Conservation (phyloP, 2,888 invertebrate species). For the Oxyteleia sp. region DNA sequence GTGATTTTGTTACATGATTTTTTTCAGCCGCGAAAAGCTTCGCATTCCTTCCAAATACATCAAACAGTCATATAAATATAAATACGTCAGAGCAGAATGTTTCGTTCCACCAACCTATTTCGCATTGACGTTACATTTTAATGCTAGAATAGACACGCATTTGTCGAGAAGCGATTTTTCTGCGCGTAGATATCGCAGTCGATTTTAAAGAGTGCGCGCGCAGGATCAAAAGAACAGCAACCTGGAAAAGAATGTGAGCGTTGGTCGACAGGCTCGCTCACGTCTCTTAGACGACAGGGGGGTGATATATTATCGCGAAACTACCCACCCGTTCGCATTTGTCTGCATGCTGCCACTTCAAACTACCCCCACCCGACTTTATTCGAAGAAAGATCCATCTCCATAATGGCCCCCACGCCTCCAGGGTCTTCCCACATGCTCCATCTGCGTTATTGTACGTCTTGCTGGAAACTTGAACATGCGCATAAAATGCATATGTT, state of each 20-base stretch:
- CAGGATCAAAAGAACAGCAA: slow-evolving; percentile 41
- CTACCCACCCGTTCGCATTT: slow-evolving; percentile 72
- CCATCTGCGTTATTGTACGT: slow-evolving; percentile 73
- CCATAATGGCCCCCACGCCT: slow-evolving; percentile 85
- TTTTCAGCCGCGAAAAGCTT: too few species aligned
- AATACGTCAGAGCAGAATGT: not conserved
- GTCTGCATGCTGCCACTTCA: slow-evolving; percentile 78
- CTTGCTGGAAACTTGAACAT: slow-evolving; percentile 67
- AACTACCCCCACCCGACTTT: slow-evolving; percentile 81
- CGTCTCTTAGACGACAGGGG: slow-evolving; percentile 86
- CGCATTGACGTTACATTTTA: slow-evolving; percentile 1
- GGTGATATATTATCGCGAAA: slow-evolving; percentile 86
- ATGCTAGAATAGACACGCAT: not conserved
- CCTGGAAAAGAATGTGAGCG: slow-evolving; percentile 78
- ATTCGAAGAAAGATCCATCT: slow-evolving; percentile 86
- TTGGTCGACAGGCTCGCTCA: slow-evolving; percentile 85
- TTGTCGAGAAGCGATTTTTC: slow-evolving; percentile 12
- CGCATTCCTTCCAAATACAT: too few species aligned
- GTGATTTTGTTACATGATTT: too few species aligned
- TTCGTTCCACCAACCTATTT: not conserved
- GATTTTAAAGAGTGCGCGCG: slow-evolving; percentile 11
- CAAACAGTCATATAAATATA: too few species aligned
- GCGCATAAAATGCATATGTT: slow-evolving; percentile 68
- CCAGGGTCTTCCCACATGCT: slow-evolving; percentile 81
- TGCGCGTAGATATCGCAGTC: not conserved